Conservation (phyloP, 2,888 invertebrate species). For the Nephrotoma flavescens region DNA sequence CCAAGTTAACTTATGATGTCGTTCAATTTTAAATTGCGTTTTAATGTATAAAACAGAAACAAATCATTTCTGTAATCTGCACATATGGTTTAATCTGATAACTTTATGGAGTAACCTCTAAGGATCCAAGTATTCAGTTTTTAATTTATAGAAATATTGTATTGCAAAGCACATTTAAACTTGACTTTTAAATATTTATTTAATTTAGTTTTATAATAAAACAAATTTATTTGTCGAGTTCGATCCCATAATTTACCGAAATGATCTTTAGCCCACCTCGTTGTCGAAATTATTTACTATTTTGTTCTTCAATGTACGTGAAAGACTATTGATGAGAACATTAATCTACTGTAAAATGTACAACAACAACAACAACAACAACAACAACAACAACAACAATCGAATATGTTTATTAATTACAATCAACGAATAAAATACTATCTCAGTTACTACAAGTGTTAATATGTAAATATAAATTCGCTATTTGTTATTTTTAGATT, state of each 20-base stretch:
- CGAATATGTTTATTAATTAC: neutral
- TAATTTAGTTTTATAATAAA: no score
- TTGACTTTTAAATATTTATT: no score
- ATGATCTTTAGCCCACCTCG: neutral
- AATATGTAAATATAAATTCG: neutral
- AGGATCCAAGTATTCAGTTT: no score
- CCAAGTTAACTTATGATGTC: no score
- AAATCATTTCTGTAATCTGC: no score
- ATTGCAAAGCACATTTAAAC: no score
- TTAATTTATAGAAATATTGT: no score
- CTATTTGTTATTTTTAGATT: neutral
- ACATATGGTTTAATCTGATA: no score
- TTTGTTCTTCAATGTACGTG: neutral
- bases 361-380: neutral
- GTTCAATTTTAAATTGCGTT: no score
- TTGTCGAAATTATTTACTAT: neutral
- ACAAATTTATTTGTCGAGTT: no score
- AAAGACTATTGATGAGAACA: neutral
- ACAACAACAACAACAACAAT: neutral
- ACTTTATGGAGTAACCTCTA: no score
- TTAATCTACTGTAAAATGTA: neutral
- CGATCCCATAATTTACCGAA: neutral
- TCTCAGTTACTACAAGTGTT: neutral
- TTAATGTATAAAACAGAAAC: no score
- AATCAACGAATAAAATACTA: neutral